Conservation (phyloP, 2,888 invertebrate species). For the Calameuta pallipes region DNA sequence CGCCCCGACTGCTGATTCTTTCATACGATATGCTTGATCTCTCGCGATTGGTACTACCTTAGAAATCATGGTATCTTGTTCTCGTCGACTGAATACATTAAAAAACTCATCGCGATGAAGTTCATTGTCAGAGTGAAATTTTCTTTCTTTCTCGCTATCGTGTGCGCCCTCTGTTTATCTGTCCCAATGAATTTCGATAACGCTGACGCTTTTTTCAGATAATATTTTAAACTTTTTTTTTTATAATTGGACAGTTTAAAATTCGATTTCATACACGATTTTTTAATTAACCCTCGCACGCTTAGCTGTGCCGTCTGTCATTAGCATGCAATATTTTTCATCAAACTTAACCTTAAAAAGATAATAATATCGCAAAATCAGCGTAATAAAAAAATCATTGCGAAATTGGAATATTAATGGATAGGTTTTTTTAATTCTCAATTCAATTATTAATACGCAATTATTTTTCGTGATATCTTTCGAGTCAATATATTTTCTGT, state of each 20-base stretch:
- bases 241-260: neutral
- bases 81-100: neutral
- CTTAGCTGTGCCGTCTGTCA: neutral
- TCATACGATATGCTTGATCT: conserved; percentile 33
- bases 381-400: neutral
- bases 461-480: too few species aligned
- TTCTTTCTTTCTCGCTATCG: neutral
- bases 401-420: too few species aligned
- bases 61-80: neutral
- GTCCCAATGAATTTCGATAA: neutral
- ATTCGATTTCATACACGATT: neutral
- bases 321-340: neutral
- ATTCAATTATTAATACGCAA: too few species aligned
- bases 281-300: neutral
- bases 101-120: neutral
- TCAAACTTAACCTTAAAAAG: too few species aligned
- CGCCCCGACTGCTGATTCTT: conserved; percentile 25
- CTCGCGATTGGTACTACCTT: conserved; percentile 9
- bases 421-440: too few species aligned
- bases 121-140: conserved; percentile 10
- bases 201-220: neutral
- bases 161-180: neutral
- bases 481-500: neutral
- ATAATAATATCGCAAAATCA: neutral
- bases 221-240: neutral